These are phyloP conservation scores for Drosophila setifemur DNA, from an alignment of 1,140 invertebrate genomes.

Conservation along the genomic window DNA sequence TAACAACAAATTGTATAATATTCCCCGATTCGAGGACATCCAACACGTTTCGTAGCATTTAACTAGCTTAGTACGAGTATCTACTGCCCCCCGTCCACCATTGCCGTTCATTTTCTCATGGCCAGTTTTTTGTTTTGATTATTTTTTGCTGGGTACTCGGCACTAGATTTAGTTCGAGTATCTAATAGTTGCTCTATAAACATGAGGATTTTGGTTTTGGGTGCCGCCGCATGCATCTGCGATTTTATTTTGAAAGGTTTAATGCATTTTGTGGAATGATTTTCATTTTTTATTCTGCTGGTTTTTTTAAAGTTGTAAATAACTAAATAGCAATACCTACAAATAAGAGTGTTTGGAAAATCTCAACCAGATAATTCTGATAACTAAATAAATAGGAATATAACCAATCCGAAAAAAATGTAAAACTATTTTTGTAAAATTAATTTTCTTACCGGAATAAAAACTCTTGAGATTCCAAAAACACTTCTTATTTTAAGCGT, in stretches of 20 bases:
- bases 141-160: not conserved
- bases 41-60: conserved; percentile 31
- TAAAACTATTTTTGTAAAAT: not conserved
- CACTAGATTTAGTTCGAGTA: conserved; percentile 1
- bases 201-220: conserved; percentile 24
- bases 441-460: not conserved
- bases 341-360: not conserved
- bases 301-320: conserved; percentile 19
- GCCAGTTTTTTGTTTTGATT: not conserved
- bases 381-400: too few relatives aligned
- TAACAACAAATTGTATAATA: conserved; percentile 27
- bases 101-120: conserved; percentile 29
- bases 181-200: not conserved
- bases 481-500: not conserved
- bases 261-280: conserved; percentile 39
- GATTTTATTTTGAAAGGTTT: conserved; percentile 7
- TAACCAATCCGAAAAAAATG: not conserved
- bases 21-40: conserved; percentile 10
- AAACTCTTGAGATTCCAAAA: not conserved
- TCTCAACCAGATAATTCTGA: too few relatives aligned
- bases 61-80: conserved; percentile 34
- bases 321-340: conserved; percentile 11
- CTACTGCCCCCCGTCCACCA: conserved; percentile 9
- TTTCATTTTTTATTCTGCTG: conserved; percentile 11
- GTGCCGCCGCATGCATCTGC: conserved; percentile 30